A percentile compares a stretch with the other conserved stretches of the same genome.
Evolutionary conservation across 2,888 invertebrate genomes (phyloP).

Genomic region (Platypus cylindrus): DNA sequence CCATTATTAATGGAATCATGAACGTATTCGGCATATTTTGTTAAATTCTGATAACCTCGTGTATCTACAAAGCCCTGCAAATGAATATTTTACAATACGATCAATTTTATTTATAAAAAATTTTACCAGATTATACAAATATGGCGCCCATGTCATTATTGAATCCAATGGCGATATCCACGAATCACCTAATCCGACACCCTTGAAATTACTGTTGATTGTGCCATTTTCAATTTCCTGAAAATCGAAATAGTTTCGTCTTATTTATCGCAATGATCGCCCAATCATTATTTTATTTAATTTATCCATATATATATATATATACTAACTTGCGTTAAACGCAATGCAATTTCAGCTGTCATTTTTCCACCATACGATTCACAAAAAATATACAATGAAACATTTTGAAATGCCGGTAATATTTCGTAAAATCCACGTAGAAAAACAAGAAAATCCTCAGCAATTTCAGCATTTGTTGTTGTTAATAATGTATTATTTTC

Average conservation of each 20-base stretch:
- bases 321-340: constrained; percentile 40
- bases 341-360: constrained; percentile 68
- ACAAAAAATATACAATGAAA: constrained; percentile 72
- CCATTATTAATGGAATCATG: constrained; percentile 33
- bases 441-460: constrained; percentile 60
- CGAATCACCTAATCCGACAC: constrained; percentile 75
- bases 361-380: constrained; percentile 93
- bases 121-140: constrained; percentile 11
- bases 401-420: constrained; percentile 55
- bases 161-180: constrained; percentile 85
- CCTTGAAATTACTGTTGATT: constrained; percentile 50
- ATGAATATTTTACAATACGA: constrained; percentile 6
- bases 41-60: constrained; percentile 15
- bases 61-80: constrained; percentile 18
- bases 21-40: constrained; percentile 13
- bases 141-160: constrained; percentile 69
- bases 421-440: constrained; percentile 54
- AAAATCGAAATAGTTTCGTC: too few relatives aligned
- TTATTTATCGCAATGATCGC: too few relatives aligned
- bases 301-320: neutral
- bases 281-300: too few relatives aligned
- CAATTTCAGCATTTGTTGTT: constrained; percentile 47
- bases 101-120: neutral
- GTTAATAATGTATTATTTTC: constrained; percentile 31
- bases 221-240: constrained; percentile 19